Conservation (phyloP, 2,113 vertebrate genomes). For the Neopipo cinnamomea region DNA sequence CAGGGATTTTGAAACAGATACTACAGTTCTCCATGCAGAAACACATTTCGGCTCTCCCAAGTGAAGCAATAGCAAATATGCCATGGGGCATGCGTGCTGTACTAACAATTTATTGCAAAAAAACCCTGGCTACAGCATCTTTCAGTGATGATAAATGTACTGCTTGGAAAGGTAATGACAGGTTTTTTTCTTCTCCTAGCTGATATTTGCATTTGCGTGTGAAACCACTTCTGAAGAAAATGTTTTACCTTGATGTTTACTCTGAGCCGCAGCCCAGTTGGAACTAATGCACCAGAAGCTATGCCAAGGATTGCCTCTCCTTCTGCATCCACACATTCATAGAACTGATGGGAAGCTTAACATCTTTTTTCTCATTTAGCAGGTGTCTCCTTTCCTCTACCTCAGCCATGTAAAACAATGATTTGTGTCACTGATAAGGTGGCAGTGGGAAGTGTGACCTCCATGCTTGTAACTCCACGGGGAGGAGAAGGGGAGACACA, state of each 20-base stretch:
- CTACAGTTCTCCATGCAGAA: background rate
- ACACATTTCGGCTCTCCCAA: background rate
- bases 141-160: background rate
- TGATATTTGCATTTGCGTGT: background rate
- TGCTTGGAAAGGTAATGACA: background rate
- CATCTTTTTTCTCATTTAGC: background rate
- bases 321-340: background rate
- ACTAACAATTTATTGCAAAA: background rate
- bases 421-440: background rate
- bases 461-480: background rate
- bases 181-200: background rate
- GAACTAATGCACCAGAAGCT: background rate
- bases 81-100: background rate
- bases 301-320: background rate
- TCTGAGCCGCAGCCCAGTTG: background rate
- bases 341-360: background rate
- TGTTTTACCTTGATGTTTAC: background rate
- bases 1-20: background rate
- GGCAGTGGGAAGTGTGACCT: background rate
- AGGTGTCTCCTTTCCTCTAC: fast-evolving
- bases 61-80: fast-evolving
- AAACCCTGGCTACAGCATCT: background rate
- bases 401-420: background rate
- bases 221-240: background rate
- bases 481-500: background rate